These are phyloP conservation scores for Cherax quadricarinatus DNA, from an alignment of 1,140 invertebrate genomes.

Conservation along the genomic window DNA sequence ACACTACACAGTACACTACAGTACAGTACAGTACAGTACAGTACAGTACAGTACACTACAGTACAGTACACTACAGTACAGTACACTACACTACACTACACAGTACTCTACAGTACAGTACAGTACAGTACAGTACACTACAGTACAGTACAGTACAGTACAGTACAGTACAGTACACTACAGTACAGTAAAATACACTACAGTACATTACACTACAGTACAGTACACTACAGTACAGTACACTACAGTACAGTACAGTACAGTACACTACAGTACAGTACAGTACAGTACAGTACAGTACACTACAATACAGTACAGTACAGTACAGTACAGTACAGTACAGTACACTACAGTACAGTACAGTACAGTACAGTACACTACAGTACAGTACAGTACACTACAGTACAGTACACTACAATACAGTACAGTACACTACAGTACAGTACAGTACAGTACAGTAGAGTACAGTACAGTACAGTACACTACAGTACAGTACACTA, in stretches of 20 bases:
- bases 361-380: slow-evolving; percentile 74
- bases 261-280: slow-evolving; percentile 16
- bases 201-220: slow-evolving; percentile 69
- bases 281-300: slow-evolving; percentile 10
- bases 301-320: not conserved
- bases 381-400: slow-evolving; percentile 73
- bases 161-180: slow-evolving; percentile 73
- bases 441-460: slow-evolving; percentile 71
- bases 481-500: slow-evolving; percentile 65
- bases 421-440: slow-evolving; percentile 74
- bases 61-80: not conserved
- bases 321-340: slow-evolving; percentile 72
- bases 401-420: slow-evolving; percentile 72
- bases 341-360: slow-evolving; percentile 74
- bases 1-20: slow-evolving; percentile 68
- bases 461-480: slow-evolving; percentile 73
- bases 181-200: slow-evolving; percentile 73
- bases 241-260: slow-evolving; percentile 72
- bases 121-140: slow-evolving; percentile 55
- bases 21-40: slow-evolving; percentile 21
- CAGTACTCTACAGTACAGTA: slow-evolving; percentile 62
- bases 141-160: slow-evolving; percentile 62
- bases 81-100: not conserved
- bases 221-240: slow-evolving; percentile 73
- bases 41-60: slow-evolving; percentile 3